Conservation (phyloP, 2,888 invertebrate species). For the Sesamia inferens region DNA sequence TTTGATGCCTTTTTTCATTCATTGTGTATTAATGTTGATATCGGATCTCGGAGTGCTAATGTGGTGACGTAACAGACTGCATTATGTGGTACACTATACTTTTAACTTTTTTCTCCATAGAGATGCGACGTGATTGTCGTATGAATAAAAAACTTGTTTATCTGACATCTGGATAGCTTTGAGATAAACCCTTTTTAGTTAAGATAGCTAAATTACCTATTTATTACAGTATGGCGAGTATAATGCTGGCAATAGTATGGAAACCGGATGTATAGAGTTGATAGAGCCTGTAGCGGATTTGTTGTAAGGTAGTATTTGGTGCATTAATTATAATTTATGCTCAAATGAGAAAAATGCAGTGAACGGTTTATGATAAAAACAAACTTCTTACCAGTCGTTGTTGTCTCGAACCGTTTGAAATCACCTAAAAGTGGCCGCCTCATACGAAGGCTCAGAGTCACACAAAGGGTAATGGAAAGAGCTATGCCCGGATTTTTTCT, state of each 20-base stretch:
- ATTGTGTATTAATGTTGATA: constrained; percentile 81
- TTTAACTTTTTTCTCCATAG: constrained; percentile 52
- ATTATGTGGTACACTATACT: constrained; percentile 68
- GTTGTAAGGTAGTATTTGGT: background rate
- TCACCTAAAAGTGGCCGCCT: background rate
- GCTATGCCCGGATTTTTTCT: too few species aligned
- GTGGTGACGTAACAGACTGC: constrained; percentile 69
- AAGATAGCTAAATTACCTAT: constrained; percentile 59
- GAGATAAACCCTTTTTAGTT: constrained; percentile 63
- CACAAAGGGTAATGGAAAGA: too few species aligned
- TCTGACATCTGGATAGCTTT: constrained; percentile 59
- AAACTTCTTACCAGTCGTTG: background rate
- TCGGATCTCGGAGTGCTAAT: constrained; percentile 77
- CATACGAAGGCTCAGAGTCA: too few species aligned
- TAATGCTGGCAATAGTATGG: constrained; percentile 12
- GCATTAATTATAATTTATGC: background rate
- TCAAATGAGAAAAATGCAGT: background rate
- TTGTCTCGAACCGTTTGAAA: background rate
- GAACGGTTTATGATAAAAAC: background rate
- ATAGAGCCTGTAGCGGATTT: constrained; percentile 18
- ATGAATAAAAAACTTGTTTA: constrained; percentile 61
- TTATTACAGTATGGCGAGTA: constrained; percentile 29
- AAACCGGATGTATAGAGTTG: constrained; percentile 19
- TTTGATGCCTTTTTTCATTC: constrained; percentile 68
- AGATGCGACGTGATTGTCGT: constrained; percentile 55